Evolutionary conservation across 2,113 vertebrate species (phyloP), one percentile per base, ranked within the genome.

Genomic region (Lamprologus callipterus): DNA sequence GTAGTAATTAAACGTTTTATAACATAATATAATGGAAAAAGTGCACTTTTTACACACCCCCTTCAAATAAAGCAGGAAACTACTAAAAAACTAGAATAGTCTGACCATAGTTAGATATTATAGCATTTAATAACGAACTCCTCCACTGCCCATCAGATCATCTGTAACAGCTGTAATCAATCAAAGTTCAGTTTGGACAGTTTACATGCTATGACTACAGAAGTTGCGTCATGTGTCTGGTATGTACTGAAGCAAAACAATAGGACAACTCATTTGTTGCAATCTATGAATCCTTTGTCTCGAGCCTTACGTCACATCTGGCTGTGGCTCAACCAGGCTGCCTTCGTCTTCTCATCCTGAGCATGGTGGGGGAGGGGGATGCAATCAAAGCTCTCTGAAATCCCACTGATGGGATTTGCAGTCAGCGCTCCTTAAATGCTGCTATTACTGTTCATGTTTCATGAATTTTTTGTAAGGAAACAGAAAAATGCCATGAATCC

Each of bases 261-360:
- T 28, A 87, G 53, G 70, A 68, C 57, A 80, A 49, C 63, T 93
- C 82, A 89, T 91, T 49, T 86, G 87, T 83, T 83, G 82, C 65
- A 57, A 42, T 93, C 84, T 93, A 84, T 88, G 94, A 93, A 87
- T 81, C 90, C 93, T 95, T 95, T 96, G 94, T 96, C 93, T 95
- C 78, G 4, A 47, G 88, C 51, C 73, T 93, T 87, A 92, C 91
- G 33, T 95, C 94, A 95, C 93, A 95, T 94, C 92, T 96, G 94
- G 94, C 89, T 91, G 45, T 40, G 37, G 92, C 87, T 93, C 90
- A 91, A 85, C 84, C 35, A 47, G 78, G 70, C 91, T 89, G 90
- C 31, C 55, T 84, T 92, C 92, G 21, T 94, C 85, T 70, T 83
- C 81, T 40, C 83, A 68, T 84, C 75, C 86, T 84, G 85, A 33